phyloP scores from a whole-genome alignment of 2,888 invertebrate species.

The Cordilura impudica region DNA sequence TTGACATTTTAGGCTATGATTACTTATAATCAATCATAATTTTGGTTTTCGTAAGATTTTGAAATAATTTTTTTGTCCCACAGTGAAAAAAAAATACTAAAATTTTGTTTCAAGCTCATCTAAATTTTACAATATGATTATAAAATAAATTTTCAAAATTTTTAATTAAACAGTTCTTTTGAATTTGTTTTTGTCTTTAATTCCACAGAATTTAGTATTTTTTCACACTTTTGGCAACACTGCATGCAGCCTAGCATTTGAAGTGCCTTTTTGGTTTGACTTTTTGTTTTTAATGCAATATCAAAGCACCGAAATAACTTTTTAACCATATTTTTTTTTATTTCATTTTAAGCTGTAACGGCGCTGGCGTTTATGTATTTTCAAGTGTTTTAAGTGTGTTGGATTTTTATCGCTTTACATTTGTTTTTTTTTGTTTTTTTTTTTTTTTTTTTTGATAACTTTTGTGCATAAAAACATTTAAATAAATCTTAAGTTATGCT shows the following conservation, averaged over 20 bases:
- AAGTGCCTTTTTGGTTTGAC: neutral
- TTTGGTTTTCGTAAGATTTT: too few relatives aligned
- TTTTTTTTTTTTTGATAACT: neutral
- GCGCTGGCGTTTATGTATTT: neutral
- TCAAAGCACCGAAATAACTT: constrained; percentile 40
- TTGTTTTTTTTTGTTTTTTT: neutral
- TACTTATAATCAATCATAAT: too few relatives aligned
- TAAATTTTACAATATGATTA: too few relatives aligned
- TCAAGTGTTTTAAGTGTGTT: constrained; percentile 24
- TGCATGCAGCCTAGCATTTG: neutral
- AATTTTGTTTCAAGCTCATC: too few relatives aligned
- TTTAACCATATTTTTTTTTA: neutral
- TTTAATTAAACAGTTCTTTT: too few relatives aligned
- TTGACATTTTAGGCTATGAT: too few relatives aligned
- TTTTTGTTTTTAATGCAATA: constrained; percentile 24
- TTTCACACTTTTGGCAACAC: neutral
- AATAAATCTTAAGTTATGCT: neutral
- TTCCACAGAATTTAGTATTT: neutral
- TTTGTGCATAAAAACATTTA: neutral
- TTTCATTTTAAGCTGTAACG: constrained; percentile 16
- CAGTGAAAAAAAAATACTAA: too few relatives aligned
- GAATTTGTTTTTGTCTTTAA: too few relatives aligned
- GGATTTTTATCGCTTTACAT: constrained; percentile 9
- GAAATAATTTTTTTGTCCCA: too few relatives aligned
- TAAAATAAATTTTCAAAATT: too few relatives aligned